Conservation (phyloP, 1,140 invertebrate genomes). For the Watersipora subatra region DNA sequence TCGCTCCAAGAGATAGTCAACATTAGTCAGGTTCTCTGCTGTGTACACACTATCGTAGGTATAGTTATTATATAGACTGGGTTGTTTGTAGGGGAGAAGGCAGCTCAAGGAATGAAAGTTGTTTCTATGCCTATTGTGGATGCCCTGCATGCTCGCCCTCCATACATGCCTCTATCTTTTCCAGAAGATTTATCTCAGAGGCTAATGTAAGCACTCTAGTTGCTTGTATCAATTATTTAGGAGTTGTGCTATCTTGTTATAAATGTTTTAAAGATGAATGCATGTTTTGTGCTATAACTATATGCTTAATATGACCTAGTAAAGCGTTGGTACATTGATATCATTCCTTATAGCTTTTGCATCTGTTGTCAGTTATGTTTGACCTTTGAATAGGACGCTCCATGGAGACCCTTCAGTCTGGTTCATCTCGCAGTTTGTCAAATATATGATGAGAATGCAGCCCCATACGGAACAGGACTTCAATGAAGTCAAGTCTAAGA, state of each 20-base stretch:
- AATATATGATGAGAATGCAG: conserved; percentile 75
- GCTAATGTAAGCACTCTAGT: conserved; percentile 44
- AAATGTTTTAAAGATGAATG: no score
- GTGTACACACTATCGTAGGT: no score
- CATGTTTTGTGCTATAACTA: no score
- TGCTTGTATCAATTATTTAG: no score
- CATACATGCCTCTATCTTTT: conserved; percentile 79
- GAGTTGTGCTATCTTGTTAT: no score
- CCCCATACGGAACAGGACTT: conserved; percentile 50
- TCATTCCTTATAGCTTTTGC: no score
- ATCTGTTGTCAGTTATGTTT: no score
- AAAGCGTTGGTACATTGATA: no score
- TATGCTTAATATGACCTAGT: no score
- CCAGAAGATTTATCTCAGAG: conserved; percentile 73
- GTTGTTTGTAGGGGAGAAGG: conserved; percentile 33
- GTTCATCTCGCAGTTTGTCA: conserved; percentile 92
- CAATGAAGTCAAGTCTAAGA: conserved; percentile 55
- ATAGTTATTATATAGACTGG: no score
- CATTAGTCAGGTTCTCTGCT: no score
- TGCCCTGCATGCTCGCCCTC: conserved; percentile 70
- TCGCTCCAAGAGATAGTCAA: no score
- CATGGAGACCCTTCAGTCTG: conserved; percentile 91
- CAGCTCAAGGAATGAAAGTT: conserved; percentile 60
- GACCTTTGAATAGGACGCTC: conserved; percentile 50
- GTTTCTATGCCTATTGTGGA: conserved; percentile 85